Conservation (phyloP, 1,140 invertebrate genomes). For the Lepidurus apus region DNA sequence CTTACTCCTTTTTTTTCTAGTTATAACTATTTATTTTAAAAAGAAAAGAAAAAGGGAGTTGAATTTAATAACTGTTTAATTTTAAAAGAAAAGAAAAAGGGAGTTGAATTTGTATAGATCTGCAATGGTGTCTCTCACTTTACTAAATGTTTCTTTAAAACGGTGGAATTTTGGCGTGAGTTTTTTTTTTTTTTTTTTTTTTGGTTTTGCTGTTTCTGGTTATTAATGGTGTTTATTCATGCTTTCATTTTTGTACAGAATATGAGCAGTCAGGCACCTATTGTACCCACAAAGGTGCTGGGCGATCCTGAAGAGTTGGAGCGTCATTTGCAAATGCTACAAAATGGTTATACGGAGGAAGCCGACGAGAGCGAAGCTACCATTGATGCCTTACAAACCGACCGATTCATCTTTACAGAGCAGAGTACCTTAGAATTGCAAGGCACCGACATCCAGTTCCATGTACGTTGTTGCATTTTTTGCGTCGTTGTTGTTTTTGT, state of each 20-base stretch:
- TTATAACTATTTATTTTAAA: no score
- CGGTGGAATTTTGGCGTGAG: not conserved
- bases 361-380: conserved; percentile 29
- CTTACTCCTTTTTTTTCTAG: not conserved
- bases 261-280: conserved; percentile 65
- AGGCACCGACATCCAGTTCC: conserved; percentile 28
- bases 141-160: not conserved
- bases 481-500: not conserved
- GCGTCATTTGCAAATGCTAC: conserved; percentile 62
- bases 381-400: conserved; percentile 26
- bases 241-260: conserved; percentile 46
- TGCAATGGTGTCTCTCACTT: not conserved
- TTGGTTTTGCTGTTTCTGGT: not conserved
- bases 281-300: conserved; percentile 75
- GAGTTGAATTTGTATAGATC: conserved; percentile 4
- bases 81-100: not conserved
- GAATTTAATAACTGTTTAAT: no score
- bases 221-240: not conserved
- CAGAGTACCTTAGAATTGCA: conserved; percentile 26
- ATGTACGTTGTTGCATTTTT: conserved; percentile 19
- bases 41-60: not conserved
- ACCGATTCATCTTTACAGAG: conserved; percentile 32
- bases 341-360: conserved; percentile 55
- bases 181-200: not conserved
- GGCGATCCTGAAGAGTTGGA: conserved; percentile 80